Conservation (phyloP, 2,113 vertebrate species). For the Rutilus rutilus region DNA sequence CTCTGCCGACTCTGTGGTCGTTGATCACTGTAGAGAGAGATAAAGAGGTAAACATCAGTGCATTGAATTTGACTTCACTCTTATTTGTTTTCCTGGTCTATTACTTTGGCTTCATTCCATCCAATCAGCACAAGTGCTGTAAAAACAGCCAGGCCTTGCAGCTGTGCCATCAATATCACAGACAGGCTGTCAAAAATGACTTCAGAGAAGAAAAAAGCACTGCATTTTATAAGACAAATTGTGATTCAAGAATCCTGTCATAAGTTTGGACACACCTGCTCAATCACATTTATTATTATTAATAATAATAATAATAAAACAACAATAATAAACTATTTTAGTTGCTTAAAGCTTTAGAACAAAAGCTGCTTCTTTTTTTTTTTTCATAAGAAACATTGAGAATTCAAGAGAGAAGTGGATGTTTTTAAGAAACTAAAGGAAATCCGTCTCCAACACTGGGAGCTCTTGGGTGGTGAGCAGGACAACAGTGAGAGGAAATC, state of each 20-base stretch:
- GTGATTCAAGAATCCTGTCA: not conserved
- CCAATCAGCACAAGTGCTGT: not conserved
- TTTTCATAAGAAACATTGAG: too few relatives aligned
- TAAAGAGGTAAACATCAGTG: not conserved
- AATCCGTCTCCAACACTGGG: not conserved
- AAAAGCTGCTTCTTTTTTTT: too few relatives aligned
- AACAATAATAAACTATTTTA: too few relatives aligned
- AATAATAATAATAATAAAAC: too few relatives aligned
- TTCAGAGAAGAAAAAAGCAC: not conserved
- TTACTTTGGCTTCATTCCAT: slow-evolving; percentile 1
- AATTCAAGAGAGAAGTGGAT: too few relatives aligned
- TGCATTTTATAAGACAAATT: not conserved
- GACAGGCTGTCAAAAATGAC: not conserved
- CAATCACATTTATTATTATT: too few relatives aligned
- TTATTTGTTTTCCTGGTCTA: slow-evolving; percentile 14
- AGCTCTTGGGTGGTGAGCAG: not conserved
- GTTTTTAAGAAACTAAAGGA: not conserved
- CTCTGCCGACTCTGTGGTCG: slow-evolving; percentile 61
- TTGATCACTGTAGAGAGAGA: slow-evolving; percentile 58
- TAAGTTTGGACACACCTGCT: too few relatives aligned
- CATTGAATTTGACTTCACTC: not conserved
- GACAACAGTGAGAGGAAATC: not conserved
- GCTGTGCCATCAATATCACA: not conserved
- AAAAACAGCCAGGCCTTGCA: not conserved
- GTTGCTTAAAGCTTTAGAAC: too few relatives aligned